Evolutionary conservation across 2,888 invertebrate genomes (phyloP).

Genomic region (Torymus texanus): DNA sequence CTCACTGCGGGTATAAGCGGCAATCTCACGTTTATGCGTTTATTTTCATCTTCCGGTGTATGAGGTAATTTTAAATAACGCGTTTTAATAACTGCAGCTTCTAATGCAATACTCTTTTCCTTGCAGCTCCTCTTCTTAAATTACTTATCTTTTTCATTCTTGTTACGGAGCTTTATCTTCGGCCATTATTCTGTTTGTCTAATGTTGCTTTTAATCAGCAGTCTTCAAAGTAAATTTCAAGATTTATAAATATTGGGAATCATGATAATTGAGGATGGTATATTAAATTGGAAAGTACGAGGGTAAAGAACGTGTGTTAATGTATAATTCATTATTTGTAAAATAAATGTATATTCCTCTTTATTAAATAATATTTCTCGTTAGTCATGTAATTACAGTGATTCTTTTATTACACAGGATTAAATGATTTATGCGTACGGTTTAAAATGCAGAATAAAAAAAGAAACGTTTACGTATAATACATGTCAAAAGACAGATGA

Average conservation of each 20-base stretch:
- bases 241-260: too few species aligned
- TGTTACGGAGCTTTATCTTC: not conserved
- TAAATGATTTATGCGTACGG: slow-evolving; percentile 32
- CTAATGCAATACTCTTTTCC: slow-evolving; percentile 6
- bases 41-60: slow-evolving; percentile 8
- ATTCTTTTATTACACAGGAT: slow-evolving; percentile 56
- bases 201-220: too few species aligned
- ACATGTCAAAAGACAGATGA: too few species aligned
- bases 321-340: slow-evolving; percentile 10
- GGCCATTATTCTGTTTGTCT: too few species aligned
- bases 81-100: slow-evolving; percentile 6
- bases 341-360: slow-evolving; percentile 48
- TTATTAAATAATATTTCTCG: slow-evolving; percentile 50
- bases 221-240: too few species aligned
- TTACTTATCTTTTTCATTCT: not conserved
- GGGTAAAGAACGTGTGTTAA: not conserved
- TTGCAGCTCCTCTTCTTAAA: too few species aligned
- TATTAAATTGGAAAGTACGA: not conserved
- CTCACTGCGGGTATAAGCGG: not conserved
- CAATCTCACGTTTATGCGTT: slow-evolving; percentile 13
- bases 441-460: too few species aligned
- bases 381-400: slow-evolving; percentile 50
- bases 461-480: too few species aligned
- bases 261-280: too few species aligned
- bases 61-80: slow-evolving; percentile 34